A percentile compares a stretch with the other conserved stretches of the same genome.
These are phyloP conservation scores for Hylaeus anthracinus DNA, from an alignment of 1,140 invertebrate genomes.

Conservation along the genomic window DNA sequence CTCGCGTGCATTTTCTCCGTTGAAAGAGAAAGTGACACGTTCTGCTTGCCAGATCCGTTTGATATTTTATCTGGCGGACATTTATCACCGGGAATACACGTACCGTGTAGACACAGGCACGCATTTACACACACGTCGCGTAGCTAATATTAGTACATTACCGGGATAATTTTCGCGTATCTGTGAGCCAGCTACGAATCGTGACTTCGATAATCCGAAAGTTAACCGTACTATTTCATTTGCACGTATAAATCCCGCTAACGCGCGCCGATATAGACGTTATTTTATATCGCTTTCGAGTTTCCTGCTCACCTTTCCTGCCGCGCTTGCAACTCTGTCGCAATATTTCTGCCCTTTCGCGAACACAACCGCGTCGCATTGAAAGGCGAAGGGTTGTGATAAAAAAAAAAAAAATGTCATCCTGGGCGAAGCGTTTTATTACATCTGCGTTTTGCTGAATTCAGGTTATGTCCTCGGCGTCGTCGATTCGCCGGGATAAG, in stretches of 20 bases:
- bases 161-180: conserved; percentile 1
- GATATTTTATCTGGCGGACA: not conserved
- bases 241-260: not conserved
- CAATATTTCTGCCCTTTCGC: not conserved
- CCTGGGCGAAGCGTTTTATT: conserved; percentile 4
- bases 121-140: not conserved
- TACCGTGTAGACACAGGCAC: not conserved
- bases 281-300: not conserved
- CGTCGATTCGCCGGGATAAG: conserved; percentile 20
- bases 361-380: not conserved
- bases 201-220: conserved; percentile 1
- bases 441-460: not conserved
- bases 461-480: not conserved
- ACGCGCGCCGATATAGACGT: not conserved
- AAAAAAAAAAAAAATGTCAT: not conserved
- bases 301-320: not conserved
- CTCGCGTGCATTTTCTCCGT: not conserved
- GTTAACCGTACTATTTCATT: not conserved
- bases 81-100: not conserved
- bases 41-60: not conserved
- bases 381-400: too few species aligned
- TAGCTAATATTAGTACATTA: conserved; percentile 5
- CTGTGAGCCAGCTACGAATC: not conserved
- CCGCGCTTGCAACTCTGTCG: not conserved
- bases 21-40: conserved; percentile 6